Conservation (phyloP, 1,140 invertebrate genomes). For the Conus betulinus region DNA sequence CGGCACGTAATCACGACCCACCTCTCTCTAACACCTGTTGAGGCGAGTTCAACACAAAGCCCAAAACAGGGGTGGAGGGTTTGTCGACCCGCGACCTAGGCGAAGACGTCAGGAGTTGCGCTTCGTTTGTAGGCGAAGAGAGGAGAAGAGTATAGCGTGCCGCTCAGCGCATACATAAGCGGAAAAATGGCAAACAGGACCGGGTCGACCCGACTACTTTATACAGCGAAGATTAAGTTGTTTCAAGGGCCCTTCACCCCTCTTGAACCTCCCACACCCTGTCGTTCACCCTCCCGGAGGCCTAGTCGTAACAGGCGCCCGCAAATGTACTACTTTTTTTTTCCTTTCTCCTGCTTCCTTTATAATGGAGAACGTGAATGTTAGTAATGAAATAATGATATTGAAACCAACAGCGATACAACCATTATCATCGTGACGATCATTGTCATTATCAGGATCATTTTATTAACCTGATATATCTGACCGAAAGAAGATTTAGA, state of each 20-base stretch:
- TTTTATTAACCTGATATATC: too few species aligned
- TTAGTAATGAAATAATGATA: too few species aligned
- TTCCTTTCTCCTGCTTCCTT: too few species aligned
- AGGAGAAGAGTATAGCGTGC: neutral
- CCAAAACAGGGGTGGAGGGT: slow-evolving; percentile 3
- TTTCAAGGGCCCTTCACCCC: neutral
- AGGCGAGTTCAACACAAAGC: slow-evolving; percentile 25
- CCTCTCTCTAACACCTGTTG: slow-evolving; percentile 29
- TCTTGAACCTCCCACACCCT: neutral
- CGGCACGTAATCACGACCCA: slow-evolving; percentile 30
- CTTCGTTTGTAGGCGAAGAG: neutral
- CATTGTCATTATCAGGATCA: too few species aligned
- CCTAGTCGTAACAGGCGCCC: neutral
- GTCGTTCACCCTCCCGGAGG: neutral
- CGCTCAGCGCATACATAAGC: neutral
- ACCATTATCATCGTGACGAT: too few species aligned
- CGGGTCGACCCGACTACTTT: neutral
- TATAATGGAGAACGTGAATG: too few species aligned
- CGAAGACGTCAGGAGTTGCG: neutral
- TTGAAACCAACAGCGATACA: too few species aligned
- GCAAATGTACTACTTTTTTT: neutral
- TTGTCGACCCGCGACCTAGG: neutral
- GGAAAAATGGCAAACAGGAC: neutral
- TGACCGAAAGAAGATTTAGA: too few species aligned
- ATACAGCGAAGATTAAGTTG: neutral